Base-by-base conservation (phyloP, 2,888 invertebrate species). In the Bunonema sp. region DNA sequence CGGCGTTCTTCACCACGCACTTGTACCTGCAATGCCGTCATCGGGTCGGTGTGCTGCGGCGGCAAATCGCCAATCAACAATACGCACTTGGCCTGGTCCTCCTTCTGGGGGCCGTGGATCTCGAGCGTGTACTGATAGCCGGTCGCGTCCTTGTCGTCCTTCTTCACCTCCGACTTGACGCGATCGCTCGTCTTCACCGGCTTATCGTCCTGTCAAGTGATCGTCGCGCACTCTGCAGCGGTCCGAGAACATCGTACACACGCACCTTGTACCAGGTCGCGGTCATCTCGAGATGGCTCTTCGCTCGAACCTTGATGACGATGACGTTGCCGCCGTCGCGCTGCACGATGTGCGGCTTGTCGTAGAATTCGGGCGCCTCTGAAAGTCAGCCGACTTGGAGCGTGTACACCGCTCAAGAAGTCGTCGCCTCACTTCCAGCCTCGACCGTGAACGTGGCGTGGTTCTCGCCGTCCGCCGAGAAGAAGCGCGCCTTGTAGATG, bases 291-390 rank as follows among this genome's bases (percentile, higher is more conserved):
- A 57, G 46, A 39, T 62, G 62, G 5, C 64, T 64, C 49, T 69
- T 68, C 39, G 57, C 67, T 28, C 65, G 55, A 31, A 60, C 62
- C 47, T 67, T 67, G 46, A 67, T 68, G 31, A 51, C 54, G 45
- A 67, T 59, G 22, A 64, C 47, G 44, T 62, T 64, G 41, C 67
- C 68, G 26, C 57, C 59, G 42, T 67, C 67, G 37, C 61, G 50
- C 41, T 69, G 67, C 26, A 67, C 62, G 47, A 67, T 67, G 50
- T 67, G 63, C 28, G 67, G 67, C 49, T 67, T 67, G 44, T 69
- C 67, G 43, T 62, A 59, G 54, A 67, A 68, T 34, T 67, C 67
- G 24, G 67, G 67, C n/a, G 67, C 67, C 40, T 68, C 67, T 67
- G 42, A 33, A 58, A 41, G 22, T 18, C n/a, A 3, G 16, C 15